A percentile compares a stretch with the other conserved stretches of the same genome.
phyloP scores from a whole-genome alignment of 2,113 vertebrate genomes.

The Henicopernis longicauda region DNA sequence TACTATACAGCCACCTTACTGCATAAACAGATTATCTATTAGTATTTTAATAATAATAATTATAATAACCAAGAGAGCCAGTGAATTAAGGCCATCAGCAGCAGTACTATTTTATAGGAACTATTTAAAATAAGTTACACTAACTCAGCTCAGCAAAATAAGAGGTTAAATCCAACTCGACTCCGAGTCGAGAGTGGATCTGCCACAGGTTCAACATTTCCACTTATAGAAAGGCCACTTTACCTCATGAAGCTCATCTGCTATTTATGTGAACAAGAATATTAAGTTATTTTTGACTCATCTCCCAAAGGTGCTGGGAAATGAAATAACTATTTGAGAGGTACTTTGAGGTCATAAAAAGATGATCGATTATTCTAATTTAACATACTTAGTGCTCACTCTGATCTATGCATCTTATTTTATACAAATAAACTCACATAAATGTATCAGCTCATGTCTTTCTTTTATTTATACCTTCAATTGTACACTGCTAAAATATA shows the following conservation, averaged over 20 bases:
- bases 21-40: neutral
- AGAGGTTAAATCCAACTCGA: neutral
- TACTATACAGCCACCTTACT: neutral
- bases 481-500: neutral
- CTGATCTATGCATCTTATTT: neutral
- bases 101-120: neutral
- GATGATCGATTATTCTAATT: neutral
- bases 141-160: neutral
- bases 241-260: neutral
- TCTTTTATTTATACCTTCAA: neutral
- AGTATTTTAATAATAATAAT: neutral
- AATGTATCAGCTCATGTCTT: neutral
- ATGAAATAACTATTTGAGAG: neutral
- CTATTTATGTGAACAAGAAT: neutral
- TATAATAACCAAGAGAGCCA: neutral
- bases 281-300: neutral
- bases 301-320: neutral
- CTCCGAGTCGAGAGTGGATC: neutral
- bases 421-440: neutral
- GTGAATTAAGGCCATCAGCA: neutral
- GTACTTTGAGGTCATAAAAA: neutral
- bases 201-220: neutral
- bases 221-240: neutral
- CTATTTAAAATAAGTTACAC: neutral
- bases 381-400: neutral